Percentiles rank a stretch among this genome's conserved stretches.
phyloP scores from a whole-genome alignment of 2,113 vertebrate species.

The Porphyrio hochstetteri region DNA sequence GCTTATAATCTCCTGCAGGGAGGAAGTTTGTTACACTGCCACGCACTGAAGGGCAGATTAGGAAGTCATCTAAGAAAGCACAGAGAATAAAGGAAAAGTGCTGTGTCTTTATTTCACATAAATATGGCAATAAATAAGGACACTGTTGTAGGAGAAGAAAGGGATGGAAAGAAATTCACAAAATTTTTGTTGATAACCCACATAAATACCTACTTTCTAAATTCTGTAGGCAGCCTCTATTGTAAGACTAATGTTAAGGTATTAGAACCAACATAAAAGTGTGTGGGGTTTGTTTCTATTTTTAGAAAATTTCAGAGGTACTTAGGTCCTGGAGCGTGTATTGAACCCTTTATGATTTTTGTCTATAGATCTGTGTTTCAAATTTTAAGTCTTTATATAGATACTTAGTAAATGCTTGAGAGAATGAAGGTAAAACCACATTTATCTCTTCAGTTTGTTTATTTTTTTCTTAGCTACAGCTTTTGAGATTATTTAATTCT shows the following conservation, averaged over 20 bases:
- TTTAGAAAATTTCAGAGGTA: background rate
- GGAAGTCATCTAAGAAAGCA: background rate
- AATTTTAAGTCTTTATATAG: background rate
- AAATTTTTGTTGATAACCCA: background rate
- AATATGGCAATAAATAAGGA: background rate
- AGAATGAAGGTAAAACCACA: background rate
- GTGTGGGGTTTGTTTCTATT: background rate
- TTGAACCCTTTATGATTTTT: background rate
- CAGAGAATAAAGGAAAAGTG: background rate
- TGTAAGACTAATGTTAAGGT: background rate
- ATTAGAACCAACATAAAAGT: background rate
- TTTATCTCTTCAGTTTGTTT: background rate
- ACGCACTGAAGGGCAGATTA: background rate
- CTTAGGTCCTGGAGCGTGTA: background rate
- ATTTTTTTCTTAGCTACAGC: background rate
- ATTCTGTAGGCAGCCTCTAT: background rate
- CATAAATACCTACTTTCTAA: background rate
- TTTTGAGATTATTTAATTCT: background rate
- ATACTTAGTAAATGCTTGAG: background rate
- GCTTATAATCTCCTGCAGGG: background rate
- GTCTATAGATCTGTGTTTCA: background rate
- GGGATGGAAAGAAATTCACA: background rate
- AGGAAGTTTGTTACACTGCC: background rate
- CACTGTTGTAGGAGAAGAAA: background rate
- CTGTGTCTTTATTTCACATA: background rate